These are phyloP conservation scores for Gallinago paraguaiae DNA, from an alignment of 2,113 vertebrate species.

Conservation along the genomic window DNA sequence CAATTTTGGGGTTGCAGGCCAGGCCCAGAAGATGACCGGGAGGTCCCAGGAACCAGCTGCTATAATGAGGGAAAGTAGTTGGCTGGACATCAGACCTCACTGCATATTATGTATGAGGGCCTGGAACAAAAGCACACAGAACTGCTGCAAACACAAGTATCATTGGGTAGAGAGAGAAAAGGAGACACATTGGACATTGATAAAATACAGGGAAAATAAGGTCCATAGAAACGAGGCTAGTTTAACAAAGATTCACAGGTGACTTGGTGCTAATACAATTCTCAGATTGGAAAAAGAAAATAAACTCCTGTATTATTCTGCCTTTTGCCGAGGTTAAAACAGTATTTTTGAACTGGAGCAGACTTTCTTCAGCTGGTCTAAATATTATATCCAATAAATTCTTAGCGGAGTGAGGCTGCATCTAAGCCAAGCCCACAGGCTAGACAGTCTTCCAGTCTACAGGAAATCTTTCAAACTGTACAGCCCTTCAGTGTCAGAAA, in stretches of 20 bases:
- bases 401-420: background rate
- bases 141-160: background rate
- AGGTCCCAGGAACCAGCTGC: background rate
- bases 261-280: background rate
- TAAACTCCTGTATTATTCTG: background rate
- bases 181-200: accelerated
- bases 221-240: background rate
- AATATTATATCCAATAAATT: background rate
- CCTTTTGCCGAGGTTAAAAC: background rate
- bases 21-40: background rate
- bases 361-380: background rate
- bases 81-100: background rate
- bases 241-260: background rate
- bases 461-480: constrained; percentile 32
- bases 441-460: constrained; percentile 26
- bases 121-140: background rate
- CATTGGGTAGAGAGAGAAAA: background rate
- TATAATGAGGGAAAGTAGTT: background rate
- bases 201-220: background rate
- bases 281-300: background rate
- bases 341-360: background rate
- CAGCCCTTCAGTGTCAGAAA: constrained; percentile 22
- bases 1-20: background rate
- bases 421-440: constrained; percentile 57
- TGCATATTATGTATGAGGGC: background rate